A percentile compares a stretch with the other conserved stretches of the same genome.
These are phyloP conservation scores for Diorhabda carinulata DNA, from an alignment of 1,140 invertebrate genomes.

Conservation along the genomic window DNA sequence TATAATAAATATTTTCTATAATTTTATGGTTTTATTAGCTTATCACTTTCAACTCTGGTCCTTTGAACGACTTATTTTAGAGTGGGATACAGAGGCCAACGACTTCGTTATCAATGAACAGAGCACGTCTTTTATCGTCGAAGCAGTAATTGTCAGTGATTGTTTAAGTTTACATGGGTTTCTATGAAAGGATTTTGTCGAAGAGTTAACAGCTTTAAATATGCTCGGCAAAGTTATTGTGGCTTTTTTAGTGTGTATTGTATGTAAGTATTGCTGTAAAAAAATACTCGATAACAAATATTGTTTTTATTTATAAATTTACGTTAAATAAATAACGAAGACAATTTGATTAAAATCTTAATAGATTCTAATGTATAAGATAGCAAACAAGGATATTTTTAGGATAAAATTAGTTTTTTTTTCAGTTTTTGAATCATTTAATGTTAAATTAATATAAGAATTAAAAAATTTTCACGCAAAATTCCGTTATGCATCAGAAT, in stretches of 20 bases:
- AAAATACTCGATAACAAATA: no score
- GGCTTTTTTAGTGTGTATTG: neutral
- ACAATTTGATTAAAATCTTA: no score
- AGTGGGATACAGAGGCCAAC: slow-evolving; percentile 36
- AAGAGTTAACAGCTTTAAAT: slow-evolving; percentile 6
- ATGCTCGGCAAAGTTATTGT: slow-evolving; percentile 24
- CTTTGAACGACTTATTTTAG: slow-evolving; percentile 13
- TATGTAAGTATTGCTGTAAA: no score
- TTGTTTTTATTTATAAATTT: no score
- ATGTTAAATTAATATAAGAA: no score
- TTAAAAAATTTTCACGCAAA: no score
- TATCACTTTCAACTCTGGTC: neutral
- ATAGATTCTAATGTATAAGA: no score
- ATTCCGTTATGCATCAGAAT: no score
- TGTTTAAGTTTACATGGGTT: slow-evolving; percentile 13
- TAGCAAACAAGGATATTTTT: no score
- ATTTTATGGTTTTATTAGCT: slow-evolving; percentile 9
- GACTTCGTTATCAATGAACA: slow-evolving; percentile 33
- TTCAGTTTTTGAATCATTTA: no score
- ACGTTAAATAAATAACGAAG: no score
- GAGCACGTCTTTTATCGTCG: slow-evolving; percentile 17
- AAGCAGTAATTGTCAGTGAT: slow-evolving; percentile 17
- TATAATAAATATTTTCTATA: slow-evolving; percentile 7
- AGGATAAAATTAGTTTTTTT: no score
- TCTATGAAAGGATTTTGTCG: neutral